A percentile compares a stretch with the other conserved stretches of the same genome.
Conservation (phyloP, 2,888 invertebrate genomes). For the Tetragonula carbonaria region DNA sequence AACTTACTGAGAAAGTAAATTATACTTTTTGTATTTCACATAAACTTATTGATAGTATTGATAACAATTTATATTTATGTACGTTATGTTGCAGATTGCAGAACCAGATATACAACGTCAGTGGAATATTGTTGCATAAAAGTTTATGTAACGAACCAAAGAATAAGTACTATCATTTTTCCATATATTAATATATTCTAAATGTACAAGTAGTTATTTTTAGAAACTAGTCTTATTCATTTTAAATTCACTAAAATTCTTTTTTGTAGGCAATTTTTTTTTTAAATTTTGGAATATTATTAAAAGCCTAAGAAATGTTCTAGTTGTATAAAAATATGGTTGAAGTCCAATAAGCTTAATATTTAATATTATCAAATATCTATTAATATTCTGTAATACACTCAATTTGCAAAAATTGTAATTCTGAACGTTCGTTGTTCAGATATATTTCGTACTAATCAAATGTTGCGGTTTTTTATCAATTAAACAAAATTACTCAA, state of each 20-base stretch:
- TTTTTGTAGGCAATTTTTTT: not conserved
- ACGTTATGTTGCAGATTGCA: slow-evolving; percentile 67
- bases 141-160: not conserved
- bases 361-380: too few relatives aligned
- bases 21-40: not conserved
- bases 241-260: not conserved
- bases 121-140: slow-evolving; percentile 75
- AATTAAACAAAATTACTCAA: too few relatives aligned
- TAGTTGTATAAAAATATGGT: too few relatives aligned
- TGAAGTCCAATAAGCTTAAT: too few relatives aligned
- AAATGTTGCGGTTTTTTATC: too few relatives aligned
- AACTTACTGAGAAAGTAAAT: slow-evolving; percentile 91
- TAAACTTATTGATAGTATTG: not conserved
- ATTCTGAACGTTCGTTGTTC: too few relatives aligned
- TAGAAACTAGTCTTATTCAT: not conserved
- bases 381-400: too few relatives aligned
- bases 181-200: not conserved
- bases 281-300: too few relatives aligned
- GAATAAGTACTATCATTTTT: not conserved
- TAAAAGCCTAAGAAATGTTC: too few relatives aligned
- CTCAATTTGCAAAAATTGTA: too few relatives aligned
- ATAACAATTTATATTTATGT: slow-evolving; percentile 5
- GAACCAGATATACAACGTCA: slow-evolving; percentile 68
- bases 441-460: too few relatives aligned
- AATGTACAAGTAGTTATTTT: not conserved